phyloP scores from a whole-genome alignment of 2,888 invertebrate genomes.

The Melanostoma mellinum region DNA sequence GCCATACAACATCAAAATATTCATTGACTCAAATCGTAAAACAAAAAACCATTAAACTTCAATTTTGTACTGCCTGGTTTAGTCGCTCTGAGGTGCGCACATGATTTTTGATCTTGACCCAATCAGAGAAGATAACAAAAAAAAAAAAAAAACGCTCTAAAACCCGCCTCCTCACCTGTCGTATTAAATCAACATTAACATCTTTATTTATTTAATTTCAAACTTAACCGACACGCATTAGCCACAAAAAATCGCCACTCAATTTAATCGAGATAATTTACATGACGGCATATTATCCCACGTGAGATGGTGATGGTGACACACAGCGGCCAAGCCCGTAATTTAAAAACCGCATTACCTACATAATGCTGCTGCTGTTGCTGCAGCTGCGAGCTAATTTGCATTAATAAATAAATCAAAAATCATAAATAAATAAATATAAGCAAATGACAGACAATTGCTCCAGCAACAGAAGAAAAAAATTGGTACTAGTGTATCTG shows the following conservation, averaged over 20 bases:
- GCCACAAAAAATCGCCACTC: conserved; percentile 65
- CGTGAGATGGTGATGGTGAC: conserved; percentile 35
- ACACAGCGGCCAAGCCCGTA: conserved; percentile 16
- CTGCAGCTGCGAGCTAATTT: conserved; percentile 39
- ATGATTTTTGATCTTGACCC: conserved; percentile 19
- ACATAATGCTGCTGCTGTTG: not conserved
- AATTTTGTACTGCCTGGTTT: not conserved
- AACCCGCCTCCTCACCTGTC: conserved; percentile 19
- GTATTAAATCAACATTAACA: conserved; percentile 44
- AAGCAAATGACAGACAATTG: conserved; percentile 32
- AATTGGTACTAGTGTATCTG: conserved; percentile 22
- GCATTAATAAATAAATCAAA: conserved; percentile 54
- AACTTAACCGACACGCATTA: conserved; percentile 53
- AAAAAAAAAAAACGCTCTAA: not conserved
- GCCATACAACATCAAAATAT: too few relatives aligned
- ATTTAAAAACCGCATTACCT: conserved; percentile 6
- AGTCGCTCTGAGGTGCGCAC: not conserved
- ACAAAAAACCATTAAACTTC: not conserved
- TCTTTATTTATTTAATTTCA: conserved; percentile 54
- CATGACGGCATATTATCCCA: conserved; percentile 67
- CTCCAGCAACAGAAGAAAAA: conserved; percentile 6
- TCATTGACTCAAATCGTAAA: too few relatives aligned
- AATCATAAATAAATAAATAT: conserved; percentile 36
- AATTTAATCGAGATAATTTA: conserved; percentile 55
- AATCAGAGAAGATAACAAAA: conserved; percentile 1